Evolutionary conservation across 2,888 invertebrate genomes (phyloP), one percentile per base, ranked within the genome.

Genomic region (Ligdia adustata): DNA sequence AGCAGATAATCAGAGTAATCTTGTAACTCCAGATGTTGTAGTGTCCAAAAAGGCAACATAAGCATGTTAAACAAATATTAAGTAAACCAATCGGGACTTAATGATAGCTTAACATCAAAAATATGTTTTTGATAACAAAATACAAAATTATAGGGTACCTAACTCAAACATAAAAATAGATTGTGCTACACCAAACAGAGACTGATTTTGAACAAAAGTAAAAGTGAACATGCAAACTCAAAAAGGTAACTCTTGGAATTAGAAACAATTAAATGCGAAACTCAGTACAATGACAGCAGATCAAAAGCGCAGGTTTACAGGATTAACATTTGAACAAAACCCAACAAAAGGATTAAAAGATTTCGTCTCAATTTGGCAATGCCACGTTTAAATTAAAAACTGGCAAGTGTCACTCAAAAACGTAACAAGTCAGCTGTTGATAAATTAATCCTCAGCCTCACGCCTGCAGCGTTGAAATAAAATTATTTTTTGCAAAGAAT

Each of bases 351-450:
- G 75, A 75, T 79, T 79, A 72, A 65, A 58, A 59, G 60, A 45
- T 72, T 64, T 72, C 66, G 64, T 69, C 65, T 71, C 69, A 69
- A 75, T 75, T 69, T 72, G 63, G 68, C 62, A 57, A 69, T 71
- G 61, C 48, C 53, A 62, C 61, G 70, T 75, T 75, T 72, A 65
- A 74, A 75, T 75, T 71, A 69, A 75, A 79, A 71, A 66, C 66
- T 65, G 64, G 52, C 69, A 81, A 71, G 57, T 78, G 84, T 82
- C 87, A 83, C 72, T 83, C 82, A 82, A 72, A 75, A 73, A 62
- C 62, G 59, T 80, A 87, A 86, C 83, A 77, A 83, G 82, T 69
- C 69, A 66, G 60, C 67, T 66, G 72, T 71, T 66, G 61, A 70
- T 66, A 75, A 72, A 66, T 73, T 79, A 79, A 81, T 81, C 79